A percentile compares a stretch with the other conserved stretches of the same genome.
These are phyloP conservation scores for Mus minutoides DNA, from an alignment of 2,797 vertebrate species.

Conservation along the genomic window DNA sequence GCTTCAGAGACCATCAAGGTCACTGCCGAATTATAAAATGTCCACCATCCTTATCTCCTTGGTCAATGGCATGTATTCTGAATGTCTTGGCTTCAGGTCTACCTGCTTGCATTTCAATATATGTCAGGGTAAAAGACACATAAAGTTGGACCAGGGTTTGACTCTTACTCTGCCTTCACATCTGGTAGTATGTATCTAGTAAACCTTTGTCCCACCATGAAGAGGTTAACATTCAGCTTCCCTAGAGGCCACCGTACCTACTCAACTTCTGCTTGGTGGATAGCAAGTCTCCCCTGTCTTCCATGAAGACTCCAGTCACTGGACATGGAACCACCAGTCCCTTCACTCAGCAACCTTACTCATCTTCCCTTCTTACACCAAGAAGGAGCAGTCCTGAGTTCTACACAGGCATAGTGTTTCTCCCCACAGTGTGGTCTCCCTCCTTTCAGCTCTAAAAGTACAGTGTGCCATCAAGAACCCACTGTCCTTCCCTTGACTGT, in stretches of 20 bases:
- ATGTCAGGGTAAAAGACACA: not conserved
- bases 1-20: not conserved
- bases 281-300: not conserved
- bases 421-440: not conserved
- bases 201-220: not conserved
- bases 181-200: not conserved
- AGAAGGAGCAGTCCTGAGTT: not conserved
- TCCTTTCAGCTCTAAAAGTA: not conserved
- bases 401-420: not conserved
- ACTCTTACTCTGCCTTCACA: fast-evolving
- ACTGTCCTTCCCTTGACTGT: not conserved
- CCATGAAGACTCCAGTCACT: not conserved
- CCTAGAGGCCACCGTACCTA: not conserved
- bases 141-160: not conserved
- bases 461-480: not conserved
- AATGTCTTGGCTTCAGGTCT: not conserved
- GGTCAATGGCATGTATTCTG: not conserved
- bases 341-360: not conserved
- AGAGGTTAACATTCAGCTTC: not conserved
- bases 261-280: not conserved
- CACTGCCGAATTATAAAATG: not conserved
- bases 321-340: not conserved
- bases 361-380: not conserved
- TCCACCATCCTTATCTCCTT: not conserved
- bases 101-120: not conserved